phyloP scores from a whole-genome alignment of 2,113 vertebrate genomes.

The Cyanoramphus novaezelandiae region DNA sequence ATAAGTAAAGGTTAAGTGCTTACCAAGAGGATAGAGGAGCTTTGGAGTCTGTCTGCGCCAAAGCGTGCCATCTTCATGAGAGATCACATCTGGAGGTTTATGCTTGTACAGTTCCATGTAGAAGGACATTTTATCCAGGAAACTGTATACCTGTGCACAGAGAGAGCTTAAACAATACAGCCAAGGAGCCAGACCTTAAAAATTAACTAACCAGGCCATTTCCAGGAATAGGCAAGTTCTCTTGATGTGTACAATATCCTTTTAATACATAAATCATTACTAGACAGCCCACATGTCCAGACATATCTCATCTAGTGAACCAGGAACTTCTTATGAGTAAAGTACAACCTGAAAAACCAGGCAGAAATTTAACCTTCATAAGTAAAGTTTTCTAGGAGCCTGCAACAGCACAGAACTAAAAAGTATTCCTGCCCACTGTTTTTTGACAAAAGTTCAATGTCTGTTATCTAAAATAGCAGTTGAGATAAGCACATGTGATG shows the following conservation, averaged over 20 bases:
- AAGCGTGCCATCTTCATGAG: constrained; percentile 91
- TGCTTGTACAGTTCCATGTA: constrained; percentile 94
- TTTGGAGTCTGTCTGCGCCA: constrained; percentile 90
- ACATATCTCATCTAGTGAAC: not conserved
- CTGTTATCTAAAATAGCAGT: not conserved
- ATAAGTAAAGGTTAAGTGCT: not conserved
- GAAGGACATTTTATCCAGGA: constrained; percentile 97
- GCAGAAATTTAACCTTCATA: not conserved
- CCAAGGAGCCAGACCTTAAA: not conserved
- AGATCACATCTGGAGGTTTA: constrained; percentile 88
- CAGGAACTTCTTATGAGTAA: not conserved
- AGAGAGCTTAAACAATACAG: not conserved
- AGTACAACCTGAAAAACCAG: not conserved
- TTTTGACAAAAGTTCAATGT: not conserved
- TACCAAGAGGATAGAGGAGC: constrained; percentile 93
- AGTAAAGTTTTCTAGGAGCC: not conserved
- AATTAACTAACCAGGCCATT: not conserved
- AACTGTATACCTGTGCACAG: constrained; percentile 87
- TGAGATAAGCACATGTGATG: not conserved
- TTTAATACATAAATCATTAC: not conserved
- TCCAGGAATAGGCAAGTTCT: not conserved
- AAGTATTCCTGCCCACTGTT: not conserved
- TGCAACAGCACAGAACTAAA: not conserved
- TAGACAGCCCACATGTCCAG: not conserved
- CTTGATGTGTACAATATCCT: not conserved